Conservation (phyloP, 2,888 invertebrate species). For the Caenorhabditis sulstoni region DNA sequence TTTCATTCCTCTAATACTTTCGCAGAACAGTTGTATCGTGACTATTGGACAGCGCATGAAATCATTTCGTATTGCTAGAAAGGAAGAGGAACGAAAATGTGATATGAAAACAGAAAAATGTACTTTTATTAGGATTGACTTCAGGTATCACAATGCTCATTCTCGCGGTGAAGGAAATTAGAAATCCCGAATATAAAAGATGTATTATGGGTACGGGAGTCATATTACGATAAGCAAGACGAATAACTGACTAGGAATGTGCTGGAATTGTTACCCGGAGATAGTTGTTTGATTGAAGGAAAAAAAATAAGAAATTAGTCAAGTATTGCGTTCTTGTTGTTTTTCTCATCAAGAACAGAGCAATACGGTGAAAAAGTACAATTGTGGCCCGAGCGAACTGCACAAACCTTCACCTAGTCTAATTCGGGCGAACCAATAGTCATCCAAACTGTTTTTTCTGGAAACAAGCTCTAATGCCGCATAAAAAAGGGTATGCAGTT, state of each 20-base stretch:
- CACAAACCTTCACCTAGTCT: conserved; percentile 15
- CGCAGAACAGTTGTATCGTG: no score
- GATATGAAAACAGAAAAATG: neutral
- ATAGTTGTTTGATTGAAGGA: conserved; percentile 34
- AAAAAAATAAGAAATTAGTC: neutral
- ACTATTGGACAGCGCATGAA: no score
- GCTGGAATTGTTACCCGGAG: no score
- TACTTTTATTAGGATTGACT: conserved; percentile 17
- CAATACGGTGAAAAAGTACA: neutral
- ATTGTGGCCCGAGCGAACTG: conserved; percentile 1
- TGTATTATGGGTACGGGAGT: no score
- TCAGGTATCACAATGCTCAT: no score
- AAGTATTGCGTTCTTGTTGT: conserved; percentile 6
- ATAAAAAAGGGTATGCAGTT: neutral
- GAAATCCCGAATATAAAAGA: no score
- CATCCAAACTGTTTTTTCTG: neutral
- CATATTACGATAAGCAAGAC: no score
- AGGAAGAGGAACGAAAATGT: no score
- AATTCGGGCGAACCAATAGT: conserved; percentile 10
- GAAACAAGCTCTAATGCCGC: neutral
- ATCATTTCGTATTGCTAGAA: no score
- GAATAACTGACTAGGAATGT: no score
- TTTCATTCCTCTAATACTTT: neutral
- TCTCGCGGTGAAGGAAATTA: no score
- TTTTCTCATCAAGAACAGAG: neutral